Base-by-base conservation (phyloP, 2,888 invertebrate genomes). In the Plebejus argus region DNA sequence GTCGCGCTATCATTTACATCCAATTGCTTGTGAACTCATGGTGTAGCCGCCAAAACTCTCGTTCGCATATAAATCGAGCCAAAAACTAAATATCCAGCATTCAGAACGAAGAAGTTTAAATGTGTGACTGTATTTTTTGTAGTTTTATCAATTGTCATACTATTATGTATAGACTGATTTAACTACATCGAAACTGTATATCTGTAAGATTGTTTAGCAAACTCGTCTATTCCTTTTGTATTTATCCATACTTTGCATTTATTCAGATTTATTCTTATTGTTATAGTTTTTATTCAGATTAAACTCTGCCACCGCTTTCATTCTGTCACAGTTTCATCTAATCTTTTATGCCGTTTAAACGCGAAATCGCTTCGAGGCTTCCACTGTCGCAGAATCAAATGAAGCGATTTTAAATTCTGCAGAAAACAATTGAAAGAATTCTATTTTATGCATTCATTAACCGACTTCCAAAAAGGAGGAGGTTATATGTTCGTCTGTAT, bases 241-340 rank as follows among this genome's bases (percentile, higher is more conserved):
- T 53, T 18, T 53, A 53, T 49, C 15, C 15, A 18, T 7, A 39
- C 8, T 39, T 39, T 8, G 49, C 78, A 49, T 71, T 75, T 78
- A 79, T 70, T 77, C 79, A 72, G 77, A 71, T 71, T 77, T 71
- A 56, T 77, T 71, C 35, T 5, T 70, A 56, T 20, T 56, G 28
- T 76, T 79, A 49, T 78, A 77, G 77, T 79, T 78, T 70, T 75
- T 79, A 78, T 61, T 78, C 79, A 76, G 77, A 81, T 80, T 79
- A 78, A 81, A 79, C 18, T 79, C 74, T 49, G 66, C 20, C 66
- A 12, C 28, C 76, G 77, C 78, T 78, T 61, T 75, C 78, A 77
- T 70, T 78, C 79, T 80, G 70, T 81, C 77, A 79, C 61, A 49
- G 49, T 53, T 79, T 56, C 77, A 78, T 78, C 58, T 76, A 75